phyloP scores from a whole-genome alignment of 2,888 invertebrate genomes.

The Gisinianus flammeolus region DNA sequence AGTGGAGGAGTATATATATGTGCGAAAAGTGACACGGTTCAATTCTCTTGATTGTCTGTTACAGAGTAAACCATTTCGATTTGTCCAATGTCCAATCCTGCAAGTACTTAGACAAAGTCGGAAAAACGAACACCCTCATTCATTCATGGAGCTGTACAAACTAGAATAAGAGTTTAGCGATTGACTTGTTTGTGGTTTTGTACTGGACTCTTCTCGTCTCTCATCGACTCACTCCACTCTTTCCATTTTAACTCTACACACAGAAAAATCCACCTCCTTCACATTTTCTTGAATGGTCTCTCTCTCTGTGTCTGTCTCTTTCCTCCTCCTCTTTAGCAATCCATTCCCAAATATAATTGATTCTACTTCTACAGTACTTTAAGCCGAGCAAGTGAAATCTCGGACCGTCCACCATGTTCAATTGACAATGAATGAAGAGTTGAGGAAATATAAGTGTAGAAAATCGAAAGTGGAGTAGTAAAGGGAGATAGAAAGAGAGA shows the following conservation, averaged over 20 bases:
- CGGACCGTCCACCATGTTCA: neutral
- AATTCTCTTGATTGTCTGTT: conserved; percentile 26
- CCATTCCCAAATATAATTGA: conserved; percentile 8
- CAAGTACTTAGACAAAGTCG: neutral
- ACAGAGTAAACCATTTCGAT: conserved; percentile 17
- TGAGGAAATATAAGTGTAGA: neutral
- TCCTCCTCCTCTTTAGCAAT: neutral
- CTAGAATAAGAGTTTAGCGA: neutral
- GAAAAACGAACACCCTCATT: too few species aligned
- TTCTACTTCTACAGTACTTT: neutral
- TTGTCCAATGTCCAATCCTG: conserved; percentile 17
- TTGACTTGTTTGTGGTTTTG: neutral
- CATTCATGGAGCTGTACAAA: neutral
- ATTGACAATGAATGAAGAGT: neutral
- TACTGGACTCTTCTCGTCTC: neutral
- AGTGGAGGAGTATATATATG: neutral
- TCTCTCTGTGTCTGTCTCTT: neutral
- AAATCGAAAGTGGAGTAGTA: neutral
- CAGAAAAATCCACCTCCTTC: neutral
- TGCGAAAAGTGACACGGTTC: conserved; percentile 34
- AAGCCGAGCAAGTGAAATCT: neutral
- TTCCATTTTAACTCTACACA: neutral
- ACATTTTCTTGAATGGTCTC: conserved; percentile 7
- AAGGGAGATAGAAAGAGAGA: neutral
- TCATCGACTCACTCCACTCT: neutral